A percentile compares a stretch with the other conserved stretches of the same genome.
Conservation (phyloP, 2,888 invertebrate genomes). For the Octodonta nipae region DNA sequence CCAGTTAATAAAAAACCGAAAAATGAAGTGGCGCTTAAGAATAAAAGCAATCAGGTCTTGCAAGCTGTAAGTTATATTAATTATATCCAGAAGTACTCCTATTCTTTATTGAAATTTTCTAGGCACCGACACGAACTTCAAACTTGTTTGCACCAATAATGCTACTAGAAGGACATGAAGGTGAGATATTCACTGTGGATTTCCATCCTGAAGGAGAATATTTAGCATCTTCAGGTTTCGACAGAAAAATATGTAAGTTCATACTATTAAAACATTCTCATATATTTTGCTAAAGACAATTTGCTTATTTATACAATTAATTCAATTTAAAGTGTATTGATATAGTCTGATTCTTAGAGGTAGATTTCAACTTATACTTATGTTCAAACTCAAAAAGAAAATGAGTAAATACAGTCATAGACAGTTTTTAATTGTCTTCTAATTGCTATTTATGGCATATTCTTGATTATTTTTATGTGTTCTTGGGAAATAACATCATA, state of each 20-base stretch:
- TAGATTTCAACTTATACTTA: no score
- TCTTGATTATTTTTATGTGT: no score
- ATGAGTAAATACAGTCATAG: no score
- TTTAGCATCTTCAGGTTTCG: slow-evolving; percentile 88
- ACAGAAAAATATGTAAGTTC: slow-evolving; percentile 81
- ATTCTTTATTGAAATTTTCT: no score
- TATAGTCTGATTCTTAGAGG: no score
- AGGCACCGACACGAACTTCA: slow-evolving; percentile 70
- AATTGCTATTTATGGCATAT: no score
- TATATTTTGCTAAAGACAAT: neutral
- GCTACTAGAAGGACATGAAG: slow-evolving; percentile 91
- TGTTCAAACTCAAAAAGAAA: no score
- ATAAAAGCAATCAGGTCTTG: slow-evolving; percentile 62
- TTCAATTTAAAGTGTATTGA: no score
- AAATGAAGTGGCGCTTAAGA: slow-evolving; percentile 59
- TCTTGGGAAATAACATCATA: no score
- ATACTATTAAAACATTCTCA: neutral
- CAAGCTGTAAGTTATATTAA: slow-evolving; percentile 48
- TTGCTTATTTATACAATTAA: slow-evolving; percentile 2
- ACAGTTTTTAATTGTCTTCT: no score
- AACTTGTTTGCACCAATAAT: slow-evolving; percentile 85
- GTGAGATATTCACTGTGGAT: slow-evolving; percentile 83
- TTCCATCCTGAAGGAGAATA: slow-evolving; percentile 95
- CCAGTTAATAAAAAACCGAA: slow-evolving; percentile 52
- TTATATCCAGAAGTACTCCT: no score